phyloP scores from a whole-genome alignment of 2,888 invertebrate genomes.

The Nomada ferruginata region DNA sequence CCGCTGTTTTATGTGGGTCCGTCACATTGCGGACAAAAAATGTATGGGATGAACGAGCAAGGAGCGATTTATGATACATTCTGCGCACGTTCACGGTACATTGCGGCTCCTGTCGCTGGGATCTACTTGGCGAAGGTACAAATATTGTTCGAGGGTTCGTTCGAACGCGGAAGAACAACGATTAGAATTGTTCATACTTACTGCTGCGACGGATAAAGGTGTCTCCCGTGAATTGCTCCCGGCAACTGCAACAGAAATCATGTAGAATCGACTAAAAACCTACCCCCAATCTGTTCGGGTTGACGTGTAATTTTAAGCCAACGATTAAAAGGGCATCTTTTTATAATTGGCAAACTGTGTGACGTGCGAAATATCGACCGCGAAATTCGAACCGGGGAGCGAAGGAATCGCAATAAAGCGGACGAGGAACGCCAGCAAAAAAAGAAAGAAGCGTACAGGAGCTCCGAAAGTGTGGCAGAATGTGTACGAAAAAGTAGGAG shows the following conservation, averaged over 20 bases:
- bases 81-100: conserved; percentile 10
- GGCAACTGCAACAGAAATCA: conserved; percentile 65
- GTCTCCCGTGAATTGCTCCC: conserved; percentile 42
- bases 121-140: conserved; percentile 18
- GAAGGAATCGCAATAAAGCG: background rate
- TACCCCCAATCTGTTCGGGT: background rate
- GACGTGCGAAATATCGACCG: too few relatives aligned
- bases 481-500: background rate
- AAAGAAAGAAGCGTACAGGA: background rate
- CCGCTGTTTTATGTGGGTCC: background rate
- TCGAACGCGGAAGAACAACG: background rate
- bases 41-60: background rate
- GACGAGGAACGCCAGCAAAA: background rate
- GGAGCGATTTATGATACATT: conserved; percentile 37
- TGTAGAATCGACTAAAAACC: background rate
- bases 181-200: conserved; percentile 51
- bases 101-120: background rate
- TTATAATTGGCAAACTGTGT: too few relatives aligned
- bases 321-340: too few relatives aligned
- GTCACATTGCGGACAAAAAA: background rate
- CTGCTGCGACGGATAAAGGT: conserved; percentile 44
- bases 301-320: background rate
- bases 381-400: background rate
- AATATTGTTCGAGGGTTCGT: background rate
- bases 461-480: background rate